Conservation (phyloP, 2,797 vertebrate genomes). For the Danio tinwini region DNA sequence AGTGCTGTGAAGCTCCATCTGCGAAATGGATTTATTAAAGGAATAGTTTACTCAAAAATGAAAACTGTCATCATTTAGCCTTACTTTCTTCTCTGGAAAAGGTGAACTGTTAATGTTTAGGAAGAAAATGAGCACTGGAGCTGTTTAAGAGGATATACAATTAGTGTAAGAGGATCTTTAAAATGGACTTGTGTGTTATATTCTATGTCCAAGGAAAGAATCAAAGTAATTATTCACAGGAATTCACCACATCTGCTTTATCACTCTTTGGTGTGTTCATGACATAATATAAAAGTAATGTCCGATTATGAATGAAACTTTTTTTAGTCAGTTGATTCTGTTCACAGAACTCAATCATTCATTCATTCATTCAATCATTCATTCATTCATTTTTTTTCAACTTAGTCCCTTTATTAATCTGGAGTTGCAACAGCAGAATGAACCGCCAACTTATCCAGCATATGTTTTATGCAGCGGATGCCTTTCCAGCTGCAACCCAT, state of each 20-base stretch:
- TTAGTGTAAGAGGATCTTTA: background rate
- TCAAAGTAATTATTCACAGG: background rate
- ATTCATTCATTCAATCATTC: too few species aligned
- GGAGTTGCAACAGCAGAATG: too few species aligned
- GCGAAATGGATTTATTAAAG: background rate
- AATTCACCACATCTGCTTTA: background rate
- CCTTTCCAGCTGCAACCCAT: too few species aligned
- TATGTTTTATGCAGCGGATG: too few species aligned
- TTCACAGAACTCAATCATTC: too few species aligned
- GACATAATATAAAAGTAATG: background rate
- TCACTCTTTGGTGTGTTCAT: background rate
- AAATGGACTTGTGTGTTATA: background rate
- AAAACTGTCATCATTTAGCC: background rate
- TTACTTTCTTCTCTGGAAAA: background rate
- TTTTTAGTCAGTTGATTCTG: background rate
- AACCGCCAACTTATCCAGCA: too few species aligned
- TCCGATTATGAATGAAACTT: background rate
- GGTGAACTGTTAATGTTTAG: background rate
- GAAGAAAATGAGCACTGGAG: background rate
- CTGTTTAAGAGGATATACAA: background rate
- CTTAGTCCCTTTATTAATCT: too few species aligned
- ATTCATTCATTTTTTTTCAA: too few species aligned
- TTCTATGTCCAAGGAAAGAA: background rate
- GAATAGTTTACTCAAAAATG: background rate
- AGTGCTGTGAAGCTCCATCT: background rate